Evolutionary conservation across 2,113 vertebrate genomes (phyloP).

Genomic region (Eulacestoma nigropectus): DNA sequence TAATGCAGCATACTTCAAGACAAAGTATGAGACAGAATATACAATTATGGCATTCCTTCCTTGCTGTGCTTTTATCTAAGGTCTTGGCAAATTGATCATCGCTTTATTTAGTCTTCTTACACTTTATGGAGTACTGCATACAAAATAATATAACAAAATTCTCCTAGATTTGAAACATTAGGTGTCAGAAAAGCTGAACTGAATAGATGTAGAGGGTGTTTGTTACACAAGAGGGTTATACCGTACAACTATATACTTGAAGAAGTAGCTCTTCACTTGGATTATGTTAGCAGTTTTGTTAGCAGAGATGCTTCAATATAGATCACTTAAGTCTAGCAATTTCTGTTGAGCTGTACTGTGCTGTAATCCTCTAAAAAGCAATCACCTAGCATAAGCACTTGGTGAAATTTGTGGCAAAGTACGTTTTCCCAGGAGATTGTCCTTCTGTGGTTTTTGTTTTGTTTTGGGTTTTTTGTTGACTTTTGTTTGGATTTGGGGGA

Average conservation of each 20-base stretch:
- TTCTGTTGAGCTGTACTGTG: not conserved
- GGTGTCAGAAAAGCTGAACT: not conserved
- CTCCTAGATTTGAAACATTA: conserved; percentile 10
- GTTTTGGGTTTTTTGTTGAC: not conserved
- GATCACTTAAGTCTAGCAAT: not conserved
- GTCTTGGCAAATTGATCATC: not conserved
- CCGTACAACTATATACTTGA: not conserved
- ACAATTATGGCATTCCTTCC: not conserved
- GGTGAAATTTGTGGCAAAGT: not conserved
- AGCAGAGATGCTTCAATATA: not conserved
- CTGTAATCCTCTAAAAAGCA: not conserved
- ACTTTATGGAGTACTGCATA: not conserved
- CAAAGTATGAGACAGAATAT: not conserved
- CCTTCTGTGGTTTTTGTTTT: not conserved
- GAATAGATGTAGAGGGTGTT: not conserved
- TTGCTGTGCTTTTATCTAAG: not conserved
- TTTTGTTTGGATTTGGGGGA: not conserved
- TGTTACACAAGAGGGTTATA: not conserved
- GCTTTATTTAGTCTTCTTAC: not conserved
- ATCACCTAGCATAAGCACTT: not conserved
- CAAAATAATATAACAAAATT: not conserved
- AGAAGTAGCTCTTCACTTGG: not conserved
- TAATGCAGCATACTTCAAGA: not conserved
- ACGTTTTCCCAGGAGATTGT: not conserved
- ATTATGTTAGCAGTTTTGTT: not conserved